Evolutionary conservation across 2,888 invertebrate genomes (phyloP), one percentile per base, ranked within the genome.

Genomic region (Lamellibrachia columna): DNA sequence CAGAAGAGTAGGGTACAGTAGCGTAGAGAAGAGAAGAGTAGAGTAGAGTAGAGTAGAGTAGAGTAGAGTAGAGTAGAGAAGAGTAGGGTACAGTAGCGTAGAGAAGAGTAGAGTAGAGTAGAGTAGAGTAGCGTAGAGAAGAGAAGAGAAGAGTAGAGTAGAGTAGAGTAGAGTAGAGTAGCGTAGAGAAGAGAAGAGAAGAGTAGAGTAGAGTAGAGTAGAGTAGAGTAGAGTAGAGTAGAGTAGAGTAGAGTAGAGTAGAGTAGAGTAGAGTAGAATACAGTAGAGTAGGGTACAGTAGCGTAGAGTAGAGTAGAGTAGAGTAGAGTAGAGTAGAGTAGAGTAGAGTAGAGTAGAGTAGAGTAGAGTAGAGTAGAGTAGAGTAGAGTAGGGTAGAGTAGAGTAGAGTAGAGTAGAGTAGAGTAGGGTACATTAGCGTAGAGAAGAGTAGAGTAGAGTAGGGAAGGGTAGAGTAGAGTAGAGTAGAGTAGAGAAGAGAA

Each of bases 51-150:
- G 92, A 90, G 52, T 7, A 75, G 92, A 52, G 53, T 52, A 9
- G 92, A 92, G 53, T 7, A 28, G 92, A 92, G 92, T 7, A 55
- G 92, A 90, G 9, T n/a, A 7, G 92, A 92, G 90, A 7, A 55
- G 92, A 92, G 40, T n/a, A 52, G 92, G 7, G 92, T 40, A 15
- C 90, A 90, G 75, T 9, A 52, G 92, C 28, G 92, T 11, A 15
- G n/a, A n/a, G n/a, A n/a, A n/a, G n/a, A n/a, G n/a, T n/a, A n/a
- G n/a, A n/a, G n/a, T n/a, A n/a, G n/a, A n/a, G n/a, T n/a, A n/a
- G n/a, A n/a, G n/a, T n/a, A n/a, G n/a, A n/a, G n/a, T n/a, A n/a
- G n/a, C n/a, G n/a, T n/a, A n/a, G n/a, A n/a, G n/a, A n/a, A n/a
- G n/a, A n/a, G n/a, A n/a, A n/a, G n/a, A n/a, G n/a, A 53, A 53